Conservation (phyloP, 1,140 invertebrate genomes). For the Drosophila burlai region DNA sequence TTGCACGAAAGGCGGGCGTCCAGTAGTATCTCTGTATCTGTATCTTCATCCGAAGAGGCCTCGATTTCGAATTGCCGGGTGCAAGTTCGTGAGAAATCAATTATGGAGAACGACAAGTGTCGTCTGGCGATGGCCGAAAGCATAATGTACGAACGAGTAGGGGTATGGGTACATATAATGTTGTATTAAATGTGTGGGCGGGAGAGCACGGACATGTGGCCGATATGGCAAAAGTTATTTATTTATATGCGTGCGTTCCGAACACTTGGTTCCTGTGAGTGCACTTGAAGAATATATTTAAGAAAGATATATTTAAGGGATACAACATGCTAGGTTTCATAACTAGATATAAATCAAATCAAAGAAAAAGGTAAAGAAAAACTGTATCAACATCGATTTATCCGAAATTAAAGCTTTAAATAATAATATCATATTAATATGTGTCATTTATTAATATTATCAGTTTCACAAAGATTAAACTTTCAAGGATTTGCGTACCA, state of each 20-base stretch:
- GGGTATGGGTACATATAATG: conserved; percentile 6
- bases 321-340: background rate
- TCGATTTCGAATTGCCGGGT: conserved; percentile 30
- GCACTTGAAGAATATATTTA: conserved; percentile 5
- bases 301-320: background rate
- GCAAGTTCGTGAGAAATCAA: conserved; percentile 70
- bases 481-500: background rate
- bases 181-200: conserved; percentile 48
- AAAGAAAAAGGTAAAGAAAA: too few relatives aligned
- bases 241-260: conserved; percentile 15
- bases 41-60: conserved; percentile 19
- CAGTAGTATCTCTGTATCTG: background rate
- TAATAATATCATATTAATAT: too few relatives aligned
- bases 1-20: background rate
- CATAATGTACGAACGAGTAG: background rate
- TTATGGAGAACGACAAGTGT: too few relatives aligned
- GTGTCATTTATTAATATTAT: too few relatives aligned
- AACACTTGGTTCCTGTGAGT: conserved; percentile 26
- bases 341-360: background rate
- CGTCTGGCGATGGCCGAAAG: too few relatives aligned
- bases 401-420: too few relatives aligned
- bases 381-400: too few relatives aligned
- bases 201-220: conserved; percentile 39
- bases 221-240: conserved; percentile 64
- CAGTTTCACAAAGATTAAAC: too few relatives aligned